A percentile compares a stretch with the other conserved stretches of the same genome.
Conservation (phyloP, 1,140 invertebrate genomes). For the Leucophenga varia region DNA sequence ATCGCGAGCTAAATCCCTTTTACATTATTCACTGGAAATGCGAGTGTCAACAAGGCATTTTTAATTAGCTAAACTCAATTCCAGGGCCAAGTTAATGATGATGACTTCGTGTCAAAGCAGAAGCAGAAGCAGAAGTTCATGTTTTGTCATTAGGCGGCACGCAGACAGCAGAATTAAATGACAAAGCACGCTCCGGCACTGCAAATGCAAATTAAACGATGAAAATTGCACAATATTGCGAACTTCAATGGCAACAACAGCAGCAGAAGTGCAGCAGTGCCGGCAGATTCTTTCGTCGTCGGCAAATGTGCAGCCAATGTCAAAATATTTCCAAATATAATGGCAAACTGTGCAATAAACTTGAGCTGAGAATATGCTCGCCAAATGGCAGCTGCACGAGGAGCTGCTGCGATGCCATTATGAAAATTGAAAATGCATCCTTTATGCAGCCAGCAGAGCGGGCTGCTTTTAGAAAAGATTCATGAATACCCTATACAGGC, state of each 20-base stretch:
- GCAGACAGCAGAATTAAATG: slow-evolving; percentile 8
- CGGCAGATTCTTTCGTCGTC: not conserved
- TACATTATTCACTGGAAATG: slow-evolving; percentile 3
- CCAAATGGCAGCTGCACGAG: slow-evolving; percentile 2
- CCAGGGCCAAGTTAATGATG: too few species aligned
- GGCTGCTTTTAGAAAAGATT: too few species aligned
- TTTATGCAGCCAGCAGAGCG: too few species aligned
- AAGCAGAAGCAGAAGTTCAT: not conserved
- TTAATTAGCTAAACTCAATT: slow-evolving; percentile 22
- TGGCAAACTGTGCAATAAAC: slow-evolving; percentile 19
- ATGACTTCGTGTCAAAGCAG: too few species aligned
- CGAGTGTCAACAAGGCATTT: slow-evolving; percentile 16
- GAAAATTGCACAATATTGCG: slow-evolving; percentile 16
- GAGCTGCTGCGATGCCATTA: slow-evolving; percentile 27
- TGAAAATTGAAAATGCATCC: slow-evolving; percentile 44
- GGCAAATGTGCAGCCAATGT: slow-evolving; percentile 4
- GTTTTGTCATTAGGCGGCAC: too few species aligned
- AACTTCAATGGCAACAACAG: slow-evolving; percentile 5
- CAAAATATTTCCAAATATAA: slow-evolving; percentile 20
- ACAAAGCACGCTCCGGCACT: slow-evolving; percentile 5
- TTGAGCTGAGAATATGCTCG: slow-evolving; percentile 10
- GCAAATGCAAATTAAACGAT: slow-evolving; percentile 23
- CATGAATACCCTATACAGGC: too few species aligned
- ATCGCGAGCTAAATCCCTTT: slow-evolving; percentile 8
- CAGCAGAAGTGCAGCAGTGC: not conserved